Conservation (phyloP, 2,113 vertebrate genomes). For the Ceyx margarethae region DNA sequence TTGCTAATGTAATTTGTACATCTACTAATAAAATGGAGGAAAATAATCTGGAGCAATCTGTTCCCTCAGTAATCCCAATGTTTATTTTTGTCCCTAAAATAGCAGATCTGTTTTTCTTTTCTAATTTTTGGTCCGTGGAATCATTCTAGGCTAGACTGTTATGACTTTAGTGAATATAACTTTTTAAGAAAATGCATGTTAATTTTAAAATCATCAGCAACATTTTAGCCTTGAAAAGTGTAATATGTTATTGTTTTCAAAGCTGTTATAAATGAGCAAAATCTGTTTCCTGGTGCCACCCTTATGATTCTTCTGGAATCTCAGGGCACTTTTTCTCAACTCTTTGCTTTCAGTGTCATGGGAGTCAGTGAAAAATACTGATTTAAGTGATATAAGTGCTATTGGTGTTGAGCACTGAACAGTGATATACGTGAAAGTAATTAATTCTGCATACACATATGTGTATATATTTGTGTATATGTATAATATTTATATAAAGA, state of each 20-base stretch:
- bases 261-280: background rate
- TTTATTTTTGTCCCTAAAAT: constrained; percentile 42
- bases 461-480: background rate
- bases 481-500: background rate
- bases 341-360: background rate
- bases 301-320: background rate
- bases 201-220: background rate
- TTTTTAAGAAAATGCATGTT: background rate
- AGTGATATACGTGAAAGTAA: background rate
- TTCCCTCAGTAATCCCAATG: constrained; percentile 60
- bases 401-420: background rate
- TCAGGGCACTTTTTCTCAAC: background rate
- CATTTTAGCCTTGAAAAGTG: background rate
- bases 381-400: background rate
- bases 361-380: background rate
- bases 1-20: constrained; percentile 34
- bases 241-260: background rate
- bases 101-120: background rate
- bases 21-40: constrained; percentile 63
- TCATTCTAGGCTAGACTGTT: constrained; percentile 40
- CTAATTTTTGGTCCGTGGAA: background rate
- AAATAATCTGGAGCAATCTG: constrained; percentile 65
- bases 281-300: background rate
- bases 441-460: background rate
- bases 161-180: background rate